Percentiles rank a stretch among this genome's conserved stretches.
These are phyloP conservation scores for Ophion costatus DNA, from an alignment of 2,888 invertebrate genomes.

Conservation along the genomic window DNA sequence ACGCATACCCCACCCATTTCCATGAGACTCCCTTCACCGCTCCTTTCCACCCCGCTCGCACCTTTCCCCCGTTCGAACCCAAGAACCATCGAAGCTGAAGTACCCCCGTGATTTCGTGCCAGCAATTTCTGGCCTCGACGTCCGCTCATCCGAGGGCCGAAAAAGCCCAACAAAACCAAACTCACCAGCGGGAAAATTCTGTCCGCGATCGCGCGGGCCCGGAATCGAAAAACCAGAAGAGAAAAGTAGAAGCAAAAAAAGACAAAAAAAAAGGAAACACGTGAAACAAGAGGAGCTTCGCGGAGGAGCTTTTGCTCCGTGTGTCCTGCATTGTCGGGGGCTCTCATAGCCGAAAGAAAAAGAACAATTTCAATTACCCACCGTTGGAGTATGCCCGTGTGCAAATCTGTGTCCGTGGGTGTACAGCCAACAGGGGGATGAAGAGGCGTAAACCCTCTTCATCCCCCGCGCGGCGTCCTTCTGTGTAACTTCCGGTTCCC, in stretches of 20 bases:
- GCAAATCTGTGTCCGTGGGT: constrained; percentile 42
- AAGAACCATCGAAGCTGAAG: background rate
- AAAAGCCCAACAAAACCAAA: background rate
- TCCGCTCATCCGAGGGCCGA: constrained; percentile 22
- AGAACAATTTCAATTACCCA: constrained; percentile 69
- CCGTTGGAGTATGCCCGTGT: constrained; percentile 48
- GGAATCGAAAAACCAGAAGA: constrained; percentile 32
- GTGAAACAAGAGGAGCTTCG: constrained; percentile 33
- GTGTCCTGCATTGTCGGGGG: constrained; percentile 26
- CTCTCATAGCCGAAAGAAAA: constrained; percentile 63
- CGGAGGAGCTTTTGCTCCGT: constrained; percentile 12
- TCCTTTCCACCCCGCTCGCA: background rate
- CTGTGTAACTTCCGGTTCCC: constrained; percentile 71
- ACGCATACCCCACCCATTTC: too few species aligned
- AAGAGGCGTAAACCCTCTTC: too few species aligned
- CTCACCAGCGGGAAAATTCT: background rate
- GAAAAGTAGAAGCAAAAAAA: constrained; percentile 11
- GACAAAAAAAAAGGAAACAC: constrained; percentile 36
- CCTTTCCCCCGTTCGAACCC: background rate
- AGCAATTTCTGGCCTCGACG: constrained; percentile 51
- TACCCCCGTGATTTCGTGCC: background rate
- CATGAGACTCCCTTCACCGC: background rate
- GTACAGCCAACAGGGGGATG: constrained; percentile 23
- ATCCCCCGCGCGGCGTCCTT: constrained; percentile 50
- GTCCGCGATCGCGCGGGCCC: background rate